Base-by-base conservation (phyloP, 64 coral and sea anemone genomes). In the Dendrophyllia cribrosa region DNA sequence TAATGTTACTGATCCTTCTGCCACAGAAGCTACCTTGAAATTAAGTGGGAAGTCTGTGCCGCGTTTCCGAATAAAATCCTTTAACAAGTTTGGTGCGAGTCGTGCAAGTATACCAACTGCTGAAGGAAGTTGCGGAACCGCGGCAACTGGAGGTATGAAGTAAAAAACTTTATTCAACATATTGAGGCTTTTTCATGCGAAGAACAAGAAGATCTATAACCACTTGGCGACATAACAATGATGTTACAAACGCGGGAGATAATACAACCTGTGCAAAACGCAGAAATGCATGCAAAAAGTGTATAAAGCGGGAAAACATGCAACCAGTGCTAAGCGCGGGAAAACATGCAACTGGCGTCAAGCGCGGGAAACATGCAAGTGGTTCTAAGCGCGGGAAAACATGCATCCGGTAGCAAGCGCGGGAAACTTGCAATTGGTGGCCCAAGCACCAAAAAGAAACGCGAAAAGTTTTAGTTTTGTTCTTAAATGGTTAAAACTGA, bases 81-180 rank as follows among this genome's bases (percentile, higher is more conserved):
- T 96, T 7, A 96, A 96, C 58, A 93, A 52, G 10, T 83, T 96
- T 81, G 95, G 95, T 11, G 72, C 64, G 11, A 93, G 91, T 70
- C 82, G 85, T 48, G 78, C 91, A 51, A 96, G 95, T 86, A 48
- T 67, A 62, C 26, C 94, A 3, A 90, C 87, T 12, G 7, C 51
- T 24, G 72, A 72, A 7, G 74, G 51, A 17, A 44, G 24, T 53
- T 96, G 95, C 44, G 22, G 24, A 8, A 81, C 87, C 0, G 50
- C 5, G 8, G 26, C 43, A 24, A 17, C 46, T 56, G 1, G 48
- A 76, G 43, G 69, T 89, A 67, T 48, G 62, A 75, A 12, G 51
- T 20, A 5, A 9, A 5, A 1, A 56, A 56, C 53, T 56, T 9
- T 12, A 56, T 9, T 56, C 7, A 56, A 56, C 53, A 4, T 7